Base-by-base conservation (phyloP, 2,888 invertebrate species). In the Caenorhabditis sp. region DNA sequence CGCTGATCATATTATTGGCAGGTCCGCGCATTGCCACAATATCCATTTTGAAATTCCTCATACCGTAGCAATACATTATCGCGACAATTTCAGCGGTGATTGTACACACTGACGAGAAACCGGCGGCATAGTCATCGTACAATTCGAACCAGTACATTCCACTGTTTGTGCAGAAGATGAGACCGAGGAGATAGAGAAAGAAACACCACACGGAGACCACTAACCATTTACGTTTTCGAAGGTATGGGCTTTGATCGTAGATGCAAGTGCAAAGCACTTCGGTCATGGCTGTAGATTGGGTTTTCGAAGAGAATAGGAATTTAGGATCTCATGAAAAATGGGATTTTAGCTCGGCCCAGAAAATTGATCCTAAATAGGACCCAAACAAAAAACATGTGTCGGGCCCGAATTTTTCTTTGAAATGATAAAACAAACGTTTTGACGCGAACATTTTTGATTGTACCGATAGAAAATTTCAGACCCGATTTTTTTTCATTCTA, bases 91-190 rank as follows among this genome's bases (percentile, higher is more conserved):
- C 55, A 3, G n/a, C 26, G 17, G 23, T 23, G 23, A 55, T n/a
- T 6, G 55, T 26, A 1, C 8, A 8, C 1, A 55, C 27, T 55
- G 55, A 55, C 12, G 55, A 55, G 17, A 55, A 55, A 21, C 55
- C 55, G 27, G 55, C 55, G 17, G 55, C 26, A 55, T 55, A 55
- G 5, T 55, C 55, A 55, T 55, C 27, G 27, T 14, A 55, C 1
- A 55, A 3, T n/a, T 55, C 55, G 23, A 55, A 55, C 26, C 27
- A 55, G 27, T 55, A 55, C 5, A 55, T 4, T 8, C 55, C 55
- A 23, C 21, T 23, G 5, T 10, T 17, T 8, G 27, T 26, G 26
- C 14, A 55, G 23, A 55, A 55, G 3, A 55, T 27, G 3, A 55
- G 24, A 17, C 55, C 55, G 17, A 24, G 8, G 3, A 55, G 3